These are phyloP conservation scores for Labeo calbasu DNA, from an alignment of 2,797 vertebrate species.

Conservation along the genomic window DNA sequence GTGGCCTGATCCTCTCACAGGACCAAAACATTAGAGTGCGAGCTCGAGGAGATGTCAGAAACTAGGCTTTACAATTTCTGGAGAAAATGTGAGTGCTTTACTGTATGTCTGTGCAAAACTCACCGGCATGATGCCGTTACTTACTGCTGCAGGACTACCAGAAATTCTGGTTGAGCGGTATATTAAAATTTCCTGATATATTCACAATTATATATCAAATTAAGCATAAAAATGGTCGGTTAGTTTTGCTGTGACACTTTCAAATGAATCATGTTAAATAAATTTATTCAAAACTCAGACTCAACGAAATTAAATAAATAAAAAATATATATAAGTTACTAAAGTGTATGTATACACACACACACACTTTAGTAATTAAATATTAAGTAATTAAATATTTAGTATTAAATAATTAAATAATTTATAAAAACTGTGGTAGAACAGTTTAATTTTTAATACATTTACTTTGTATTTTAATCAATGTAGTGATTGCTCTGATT, in stretches of 20 bases:
- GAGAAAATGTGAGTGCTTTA: not conserved
- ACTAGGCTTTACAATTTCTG: not conserved
- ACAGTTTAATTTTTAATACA: not conserved
- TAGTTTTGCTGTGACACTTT: not conserved
- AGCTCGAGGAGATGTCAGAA: slow-evolving; percentile 6
- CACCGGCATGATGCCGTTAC: not conserved
- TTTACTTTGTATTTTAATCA: not conserved
- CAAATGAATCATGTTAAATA: not conserved
- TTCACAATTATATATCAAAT: not conserved
- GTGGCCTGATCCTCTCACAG: slow-evolving; percentile 5
- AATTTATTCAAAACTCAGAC: not conserved
- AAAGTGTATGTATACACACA: too few species aligned
- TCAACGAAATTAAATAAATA: not conserved
- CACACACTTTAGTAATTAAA: too few species aligned
- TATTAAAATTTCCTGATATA: not conserved
- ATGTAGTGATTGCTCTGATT: not conserved
- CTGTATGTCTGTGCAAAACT: not conserved
- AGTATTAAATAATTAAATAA: too few species aligned
- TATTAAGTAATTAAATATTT: too few species aligned
- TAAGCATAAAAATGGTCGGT: too few species aligned
- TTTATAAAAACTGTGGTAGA: too few species aligned
- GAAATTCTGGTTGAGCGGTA: not conserved
- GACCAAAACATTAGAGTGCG: not conserved
- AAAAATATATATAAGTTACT: too few species aligned
- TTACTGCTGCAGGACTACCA: not conserved